These are phyloP conservation scores for Podotricha telesiphe DNA, from an alignment of 2,888 invertebrate species.

Conservation along the genomic window DNA sequence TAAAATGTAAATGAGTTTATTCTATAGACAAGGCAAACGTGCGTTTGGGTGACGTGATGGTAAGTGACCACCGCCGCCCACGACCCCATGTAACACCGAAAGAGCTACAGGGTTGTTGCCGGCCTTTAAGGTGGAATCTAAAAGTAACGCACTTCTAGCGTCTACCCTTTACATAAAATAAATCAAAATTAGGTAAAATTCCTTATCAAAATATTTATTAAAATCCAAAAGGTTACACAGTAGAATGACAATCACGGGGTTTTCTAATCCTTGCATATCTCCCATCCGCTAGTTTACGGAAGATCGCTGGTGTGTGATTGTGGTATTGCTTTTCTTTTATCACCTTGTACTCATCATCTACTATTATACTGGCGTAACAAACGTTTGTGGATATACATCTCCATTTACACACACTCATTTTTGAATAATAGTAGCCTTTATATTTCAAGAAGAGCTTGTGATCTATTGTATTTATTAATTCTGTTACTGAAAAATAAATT, in stretches of 20 bases:
- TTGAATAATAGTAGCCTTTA: constrained; percentile 45
- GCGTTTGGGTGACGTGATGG: no score
- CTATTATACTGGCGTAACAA: constrained; percentile 55
- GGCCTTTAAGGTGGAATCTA: no score
- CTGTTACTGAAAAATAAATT: constrained; percentile 1
- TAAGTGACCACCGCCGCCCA: no score
- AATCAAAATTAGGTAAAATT: no score
- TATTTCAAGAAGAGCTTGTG: constrained; percentile 27
- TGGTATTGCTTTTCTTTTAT: constrained; percentile 56
- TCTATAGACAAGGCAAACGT: no score
- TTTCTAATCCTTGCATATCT: constrained; percentile 43
- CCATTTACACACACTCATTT: constrained; percentile 54
- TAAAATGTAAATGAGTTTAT: no score
- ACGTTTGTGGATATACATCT: constrained; percentile 62
- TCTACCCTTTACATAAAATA: no score
- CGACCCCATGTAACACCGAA: no score
- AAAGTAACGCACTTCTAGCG: no score
- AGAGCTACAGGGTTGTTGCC: no score
- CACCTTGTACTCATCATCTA: constrained; percentile 54
- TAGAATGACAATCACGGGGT: background rate
- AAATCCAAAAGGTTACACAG: no score
- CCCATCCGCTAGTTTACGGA: constrained; percentile 50
- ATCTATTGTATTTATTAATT: constrained; percentile 24
- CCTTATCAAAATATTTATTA: no score
- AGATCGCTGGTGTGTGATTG: constrained; percentile 54